These are phyloP conservation scores for Falcunculus frontatus DNA, from an alignment of 2,113 vertebrate species.

Conservation along the genomic window DNA sequence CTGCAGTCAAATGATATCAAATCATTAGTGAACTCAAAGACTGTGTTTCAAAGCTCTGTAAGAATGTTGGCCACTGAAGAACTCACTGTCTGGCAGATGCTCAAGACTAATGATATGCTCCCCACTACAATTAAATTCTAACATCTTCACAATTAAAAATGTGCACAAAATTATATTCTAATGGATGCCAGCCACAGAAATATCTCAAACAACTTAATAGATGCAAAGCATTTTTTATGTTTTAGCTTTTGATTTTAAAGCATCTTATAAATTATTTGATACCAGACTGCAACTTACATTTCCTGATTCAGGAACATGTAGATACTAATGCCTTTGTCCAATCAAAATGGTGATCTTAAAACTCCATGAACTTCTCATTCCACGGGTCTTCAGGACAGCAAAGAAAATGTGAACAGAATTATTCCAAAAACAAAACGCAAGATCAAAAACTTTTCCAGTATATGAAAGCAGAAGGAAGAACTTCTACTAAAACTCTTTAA, in stretches of 20 bases:
- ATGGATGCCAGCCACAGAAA: not conserved
- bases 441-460: not conserved
- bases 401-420: not conserved
- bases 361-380: not conserved
- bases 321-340: not conserved
- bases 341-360: not conserved
- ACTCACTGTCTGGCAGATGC: conserved; percentile 50
- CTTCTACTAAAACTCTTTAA: not conserved
- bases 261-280: not conserved
- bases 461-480: not conserved
- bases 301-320: not conserved
- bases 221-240: conserved; percentile 13
- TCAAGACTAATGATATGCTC: conserved; percentile 43
- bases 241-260: conserved; percentile 28
- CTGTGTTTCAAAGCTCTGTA: conserved; percentile 47
- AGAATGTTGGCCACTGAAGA: conserved; percentile 23
- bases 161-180: conserved; percentile 40
- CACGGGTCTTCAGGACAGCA: not conserved
- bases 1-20: conserved; percentile 40
- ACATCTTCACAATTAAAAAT: conserved; percentile 48
- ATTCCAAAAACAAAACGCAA: not conserved
- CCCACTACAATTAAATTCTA: conserved; percentile 22
- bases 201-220: conserved; percentile 5
- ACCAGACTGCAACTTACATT: not conserved
- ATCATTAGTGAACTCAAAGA: conserved; percentile 51